phyloP scores from a whole-genome alignment of 2,797 vertebrate genomes.

The Columba guinea region DNA sequence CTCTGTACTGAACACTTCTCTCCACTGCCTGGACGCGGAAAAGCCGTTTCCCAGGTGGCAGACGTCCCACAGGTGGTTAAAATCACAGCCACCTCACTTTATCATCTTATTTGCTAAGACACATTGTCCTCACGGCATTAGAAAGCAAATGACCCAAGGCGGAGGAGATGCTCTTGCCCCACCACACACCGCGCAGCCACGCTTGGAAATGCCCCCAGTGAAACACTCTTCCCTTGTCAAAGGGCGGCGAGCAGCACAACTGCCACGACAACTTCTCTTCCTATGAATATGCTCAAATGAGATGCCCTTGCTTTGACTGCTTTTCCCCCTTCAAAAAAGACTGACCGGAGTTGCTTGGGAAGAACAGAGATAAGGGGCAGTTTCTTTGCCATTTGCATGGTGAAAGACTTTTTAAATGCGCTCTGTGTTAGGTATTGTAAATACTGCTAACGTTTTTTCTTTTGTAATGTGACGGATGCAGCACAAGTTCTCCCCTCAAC shows the following conservation, averaged over 20 bases:
- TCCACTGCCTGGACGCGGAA: not conserved
- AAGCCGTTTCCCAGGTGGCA: not conserved
- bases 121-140: not conserved
- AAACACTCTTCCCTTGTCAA: not conserved
- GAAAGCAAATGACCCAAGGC: not conserved
- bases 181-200: rapidly evolving
- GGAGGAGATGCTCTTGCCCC: not conserved
- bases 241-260: not conserved
- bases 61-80: not conserved
- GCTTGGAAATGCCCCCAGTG: rapidly evolving
- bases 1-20: not conserved
- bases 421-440: too few relatives aligned
- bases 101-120: not conserved
- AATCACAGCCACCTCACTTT: not conserved
- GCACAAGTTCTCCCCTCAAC: not conserved
- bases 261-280: too few relatives aligned
- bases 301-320: not conserved
- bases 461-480: not conserved
- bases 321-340: too few relatives aligned
- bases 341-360: not conserved
- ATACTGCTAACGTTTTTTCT: not conserved
- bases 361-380: not conserved
- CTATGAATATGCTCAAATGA: not conserved
- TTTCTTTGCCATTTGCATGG: not conserved
- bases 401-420: not conserved